These are phyloP conservation scores for Bombus pyrosoma DNA, from an alignment of 1,140 invertebrate species.

Conservation along the genomic window DNA sequence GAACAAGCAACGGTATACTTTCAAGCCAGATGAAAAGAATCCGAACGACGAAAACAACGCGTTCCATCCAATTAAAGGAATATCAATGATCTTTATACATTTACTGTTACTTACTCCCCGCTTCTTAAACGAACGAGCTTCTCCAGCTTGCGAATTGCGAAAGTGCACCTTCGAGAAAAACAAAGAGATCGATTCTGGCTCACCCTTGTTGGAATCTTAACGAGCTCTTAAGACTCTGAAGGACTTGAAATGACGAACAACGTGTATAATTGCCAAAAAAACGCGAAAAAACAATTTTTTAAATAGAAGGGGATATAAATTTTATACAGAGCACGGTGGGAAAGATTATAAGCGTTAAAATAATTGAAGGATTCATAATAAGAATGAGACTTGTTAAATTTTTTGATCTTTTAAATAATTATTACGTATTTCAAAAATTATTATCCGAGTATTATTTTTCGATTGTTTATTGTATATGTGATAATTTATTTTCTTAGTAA, in stretches of 20 bases:
- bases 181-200: neutral
- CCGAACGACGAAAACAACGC: constrained; percentile 3
- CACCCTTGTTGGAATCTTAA: neutral
- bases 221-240: neutral
- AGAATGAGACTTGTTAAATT: neutral
- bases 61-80: constrained; percentile 26
- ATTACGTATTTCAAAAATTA: too few relatives aligned
- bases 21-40: constrained; percentile 1
- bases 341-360: neutral
- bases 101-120: constrained; percentile 18
- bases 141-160: neutral
- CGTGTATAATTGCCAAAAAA: too few relatives aligned
- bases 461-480: too few relatives aligned
- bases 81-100: constrained; percentile 20
- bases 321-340: neutral
- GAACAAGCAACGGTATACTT: constrained; percentile 11
- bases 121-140: neutral
- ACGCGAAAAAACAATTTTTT: too few relatives aligned
- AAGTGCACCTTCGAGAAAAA: constrained; percentile 8
- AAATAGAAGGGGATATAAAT: neutral
- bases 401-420: neutral
- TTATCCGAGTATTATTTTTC: too few relatives aligned
- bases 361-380: neutral
- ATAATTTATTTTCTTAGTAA: too few relatives aligned
- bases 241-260: too few relatives aligned